Evolutionary conservation across 1,140 invertebrate genomes (phyloP), one percentile per base, ranked within the genome.

Genomic region (Armadillidium nasatum): DNA sequence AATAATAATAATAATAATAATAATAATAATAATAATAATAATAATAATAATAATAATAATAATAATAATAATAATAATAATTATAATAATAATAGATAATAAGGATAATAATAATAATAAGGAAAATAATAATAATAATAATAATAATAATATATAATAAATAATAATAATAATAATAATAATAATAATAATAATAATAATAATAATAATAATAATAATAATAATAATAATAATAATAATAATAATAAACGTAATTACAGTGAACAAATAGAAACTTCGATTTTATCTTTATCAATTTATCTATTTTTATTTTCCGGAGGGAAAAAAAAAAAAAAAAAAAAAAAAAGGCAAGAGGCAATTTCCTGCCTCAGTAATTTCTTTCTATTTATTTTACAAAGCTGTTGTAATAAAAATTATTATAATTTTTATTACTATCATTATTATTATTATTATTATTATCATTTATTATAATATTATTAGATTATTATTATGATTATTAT

Each of bases 121-220:
- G 1, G 6, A 33, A 3, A 33, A 33, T 33, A 33, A 33, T 33
- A 33, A 3, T 1, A 33, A 33, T 33, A 33, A 33, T 33, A 33
- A 33, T 33, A 33, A 33, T 33, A 33, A 33, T 33, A 6, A 33
- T 3, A 33, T 33, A 33, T 1, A 33, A 33, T 3, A 33, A 60
- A 60, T 60, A 60, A 60, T 60, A 60, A 60, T 60, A 60, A 60
- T 60, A 60, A 60, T 60, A 60, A 60, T 60, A 60, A 60, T 60
- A 60, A 60, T 60, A 60, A 60, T 60, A 60, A 60, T 60, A 60
- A 60, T 60, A 60, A 60, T 60, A 60, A 60, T 60, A 60, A 60
- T 60, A 60, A 60, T 60, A 60, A 60, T 60, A 60, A 60, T 60
- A 60, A 60, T 60, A 60, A 60, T 60, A 60, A 60, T 60, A 60